A percentile compares a stretch with the other conserved stretches of the same genome.
Evolutionary conservation across 2,888 invertebrate genomes (phyloP).

Genomic region (Euzetes globulus): DNA sequence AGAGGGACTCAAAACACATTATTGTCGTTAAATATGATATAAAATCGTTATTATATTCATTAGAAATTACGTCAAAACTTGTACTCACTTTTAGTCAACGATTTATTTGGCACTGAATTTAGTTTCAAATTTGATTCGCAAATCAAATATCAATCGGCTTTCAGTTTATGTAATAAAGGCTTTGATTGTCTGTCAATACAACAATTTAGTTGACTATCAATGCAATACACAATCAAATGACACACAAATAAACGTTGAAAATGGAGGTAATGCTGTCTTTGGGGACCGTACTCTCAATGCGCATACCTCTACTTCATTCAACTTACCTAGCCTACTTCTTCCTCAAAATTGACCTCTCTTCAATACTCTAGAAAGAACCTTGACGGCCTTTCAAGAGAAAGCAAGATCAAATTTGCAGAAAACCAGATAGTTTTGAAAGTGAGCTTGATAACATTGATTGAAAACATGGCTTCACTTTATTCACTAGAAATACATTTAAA

Average conservation of each 20-base stretch:
- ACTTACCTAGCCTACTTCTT: too few relatives aligned
- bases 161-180: not conserved
- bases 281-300: not conserved
- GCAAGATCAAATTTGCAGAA: too few relatives aligned
- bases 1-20: constrained; percentile 18
- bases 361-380: too few relatives aligned
- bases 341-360: too few relatives aligned
- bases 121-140: not conserved
- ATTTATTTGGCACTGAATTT: not conserved
- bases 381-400: too few relatives aligned
- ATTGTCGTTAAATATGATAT: constrained; percentile 1
- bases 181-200: not conserved
- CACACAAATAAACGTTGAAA: constrained; percentile 6
- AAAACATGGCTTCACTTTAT: too few relatives aligned
- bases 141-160: not conserved
- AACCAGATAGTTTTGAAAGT: too few relatives aligned
- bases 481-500: too few relatives aligned
- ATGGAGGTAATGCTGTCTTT: not conserved
- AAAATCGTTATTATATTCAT: not conserved
- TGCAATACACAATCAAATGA: not conserved
- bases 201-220: not conserved
- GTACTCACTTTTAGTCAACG: constrained; percentile 1
- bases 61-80: constrained; percentile 15
- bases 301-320: not conserved
- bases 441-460: too few relatives aligned